Evolutionary conservation across 23 tunicate genomes (phyloP).

Genomic region (Trididemnum nubilum): DNA sequence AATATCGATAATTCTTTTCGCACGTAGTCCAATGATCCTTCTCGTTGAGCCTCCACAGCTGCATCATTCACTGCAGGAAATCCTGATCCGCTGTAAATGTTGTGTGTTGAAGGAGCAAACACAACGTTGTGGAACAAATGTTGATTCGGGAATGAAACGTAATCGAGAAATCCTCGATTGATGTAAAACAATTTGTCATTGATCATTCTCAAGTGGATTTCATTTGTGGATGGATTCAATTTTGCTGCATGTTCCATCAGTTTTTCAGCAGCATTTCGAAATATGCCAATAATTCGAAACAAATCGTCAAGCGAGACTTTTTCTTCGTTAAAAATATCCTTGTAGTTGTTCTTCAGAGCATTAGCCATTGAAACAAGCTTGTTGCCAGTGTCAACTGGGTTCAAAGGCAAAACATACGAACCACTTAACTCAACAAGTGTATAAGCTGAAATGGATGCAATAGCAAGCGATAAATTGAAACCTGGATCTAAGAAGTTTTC

Average conservation of each 20-base stretch:
- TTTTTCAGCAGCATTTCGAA: slow-evolving; percentile 17
- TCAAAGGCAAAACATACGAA: slow-evolving; percentile 47
- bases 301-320: slow-evolving; percentile 42
- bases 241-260: slow-evolving; percentile 8
- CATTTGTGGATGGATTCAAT: slow-evolving; percentile 35
- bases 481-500: slow-evolving; percentile 66
- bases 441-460: slow-evolving; percentile 63
- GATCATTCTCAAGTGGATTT: slow-evolving; percentile 39
- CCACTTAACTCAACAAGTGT: slow-evolving; percentile 31
- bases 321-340: slow-evolving; percentile 11
- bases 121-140: slow-evolving; percentile 61
- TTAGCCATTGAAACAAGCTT: slow-evolving; percentile 45
- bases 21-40: slow-evolving; percentile 68
- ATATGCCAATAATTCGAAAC: slow-evolving; percentile 7
- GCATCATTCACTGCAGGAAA: slow-evolving; percentile 83
- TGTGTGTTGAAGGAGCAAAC: slow-evolving; percentile 66
- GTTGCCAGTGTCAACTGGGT: slow-evolving; percentile 49
- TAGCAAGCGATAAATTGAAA: slow-evolving; percentile 54
- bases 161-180: slow-evolving; percentile 84
- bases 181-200: slow-evolving; percentile 62
- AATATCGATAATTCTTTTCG: slow-evolving; percentile 69
- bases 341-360: slow-evolving; percentile 23
- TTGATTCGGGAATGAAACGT: slow-evolving; percentile 59
- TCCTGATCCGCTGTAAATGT: slow-evolving; percentile 70
- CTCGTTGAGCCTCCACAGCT: slow-evolving; percentile 30